Percentiles rank a stretch among this genome's conserved stretches.
phyloP scores from a whole-genome alignment of 2,113 vertebrate species.

The Smithornis capensis region DNA sequence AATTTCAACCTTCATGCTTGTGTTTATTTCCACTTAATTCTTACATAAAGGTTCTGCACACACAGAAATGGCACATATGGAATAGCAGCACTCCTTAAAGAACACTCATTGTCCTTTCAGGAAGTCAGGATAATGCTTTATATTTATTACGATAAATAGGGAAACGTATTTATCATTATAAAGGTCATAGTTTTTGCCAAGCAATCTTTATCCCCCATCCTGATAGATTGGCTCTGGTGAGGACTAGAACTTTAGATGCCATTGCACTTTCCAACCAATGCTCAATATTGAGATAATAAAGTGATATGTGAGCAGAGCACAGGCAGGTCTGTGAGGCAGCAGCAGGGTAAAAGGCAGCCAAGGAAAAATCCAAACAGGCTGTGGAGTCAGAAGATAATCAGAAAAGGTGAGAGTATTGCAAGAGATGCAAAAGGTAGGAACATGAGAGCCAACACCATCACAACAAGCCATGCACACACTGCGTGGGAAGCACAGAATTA shows the following conservation, averaged over 20 bases:
- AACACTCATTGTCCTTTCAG: not conserved
- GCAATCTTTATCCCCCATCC: not conserved
- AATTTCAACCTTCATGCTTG: not conserved
- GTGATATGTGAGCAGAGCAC: not conserved
- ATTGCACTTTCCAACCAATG: not conserved
- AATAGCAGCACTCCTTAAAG: not conserved
- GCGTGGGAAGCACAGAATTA: not conserved
- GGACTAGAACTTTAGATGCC: not conserved
- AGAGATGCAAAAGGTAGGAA: not conserved
- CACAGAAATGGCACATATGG: not conserved
- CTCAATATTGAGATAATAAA: not conserved
- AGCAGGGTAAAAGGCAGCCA: not conserved
- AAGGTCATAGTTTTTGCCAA: slow-evolving; percentile 27
- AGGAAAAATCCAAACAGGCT: not conserved
- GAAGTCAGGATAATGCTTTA: not conserved
- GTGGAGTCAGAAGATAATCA: not conserved
- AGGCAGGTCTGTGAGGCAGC: not conserved
- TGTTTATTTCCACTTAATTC: not conserved
- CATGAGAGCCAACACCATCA: not conserved
- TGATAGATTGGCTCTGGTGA: not conserved
- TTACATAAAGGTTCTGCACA: not conserved
- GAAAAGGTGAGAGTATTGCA: not conserved
- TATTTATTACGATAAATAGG: slow-evolving; percentile 9
- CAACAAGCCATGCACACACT: not conserved
- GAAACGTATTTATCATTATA: slow-evolving; percentile 20